Evolutionary conservation across 2,797 vertebrate species (phyloP), one percentile per base, ranked within the genome.

Genomic region (Arrhamphus sclerolepis): DNA sequence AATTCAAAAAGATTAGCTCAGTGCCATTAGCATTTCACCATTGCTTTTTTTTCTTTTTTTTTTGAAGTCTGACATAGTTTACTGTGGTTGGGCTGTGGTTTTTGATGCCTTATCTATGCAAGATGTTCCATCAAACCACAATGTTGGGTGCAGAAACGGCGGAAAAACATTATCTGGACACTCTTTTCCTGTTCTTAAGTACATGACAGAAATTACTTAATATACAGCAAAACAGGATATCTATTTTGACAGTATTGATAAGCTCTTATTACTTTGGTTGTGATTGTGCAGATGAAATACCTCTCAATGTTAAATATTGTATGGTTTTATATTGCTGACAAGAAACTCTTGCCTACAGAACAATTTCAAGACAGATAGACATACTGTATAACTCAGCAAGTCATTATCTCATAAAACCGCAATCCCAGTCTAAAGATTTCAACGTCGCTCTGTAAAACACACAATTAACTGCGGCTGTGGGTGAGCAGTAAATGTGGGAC

Each of bases 81-180:
- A 77, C 72, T 80, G 84, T 50, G 81, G 81, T 72, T 11, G n/a
- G 66, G n/a, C 56, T 75, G 75, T 29, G 81, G 82, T 82, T 82
- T 66, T 65, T 57, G 68, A 72, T 53, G 61, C 62, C 64, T 78
- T 77, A 73, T 83, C 77, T 80, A 54, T 62, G 68, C 71, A 79
- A 83, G 68, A 78, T 70, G 55, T 75, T 80, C 70, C 46, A 39
- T 75, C 52, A 67, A 62, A 80, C 79, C 73, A 22, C 68, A 75
- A 59, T 57, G 34, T 21, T 73, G 61, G 66, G 56, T 77, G 56
- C 51, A 79, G 64, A 76, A 63, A 66, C 58, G 49, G 54, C 57
- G 56, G 56, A 78, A 75, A 28, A 69, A 52, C 38, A 58, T 56
- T 38, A 71, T 75, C 65, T 56, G n/a, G 57, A 78, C 55, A 73